A percentile compares a stretch with the other conserved stretches of the same genome.
Evolutionary conservation across 2,113 vertebrate species (phyloP).

Genomic region (Scomber colias): DNA sequence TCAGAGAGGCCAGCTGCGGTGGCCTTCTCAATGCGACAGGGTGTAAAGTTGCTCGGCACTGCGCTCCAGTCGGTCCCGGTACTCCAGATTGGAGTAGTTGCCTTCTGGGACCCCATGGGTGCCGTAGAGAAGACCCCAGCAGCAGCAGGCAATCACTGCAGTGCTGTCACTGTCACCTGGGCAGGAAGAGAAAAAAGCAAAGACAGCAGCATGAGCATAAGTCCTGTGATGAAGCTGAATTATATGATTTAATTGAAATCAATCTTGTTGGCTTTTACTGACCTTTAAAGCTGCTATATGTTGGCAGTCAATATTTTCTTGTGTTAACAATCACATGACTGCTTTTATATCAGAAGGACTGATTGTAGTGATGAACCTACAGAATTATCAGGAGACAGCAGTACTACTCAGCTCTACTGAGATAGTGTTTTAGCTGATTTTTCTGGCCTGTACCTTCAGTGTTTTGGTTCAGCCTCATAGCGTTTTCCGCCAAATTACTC

Average conservation of each 20-base stretch:
- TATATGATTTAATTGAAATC: background rate
- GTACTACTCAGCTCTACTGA: too few relatives aligned
- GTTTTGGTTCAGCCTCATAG: too few relatives aligned
- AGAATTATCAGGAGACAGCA: too few relatives aligned
- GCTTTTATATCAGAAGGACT: too few relatives aligned
- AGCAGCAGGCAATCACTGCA: constrained; percentile 86
- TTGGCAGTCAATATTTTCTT: background rate
- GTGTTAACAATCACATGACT: too few relatives aligned
- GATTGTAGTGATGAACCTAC: too few relatives aligned
- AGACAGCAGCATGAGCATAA: background rate
- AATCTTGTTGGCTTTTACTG: too few relatives aligned
- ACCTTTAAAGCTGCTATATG: background rate
- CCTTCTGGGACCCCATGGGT: constrained; percentile 78
- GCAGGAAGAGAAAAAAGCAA: background rate
- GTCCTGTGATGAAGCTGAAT: background rate
- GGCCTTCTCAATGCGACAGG: constrained; percentile 40
- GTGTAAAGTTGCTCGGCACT: constrained; percentile 69
- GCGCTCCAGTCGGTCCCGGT: constrained; percentile 78
- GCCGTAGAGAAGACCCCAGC: constrained; percentile 86
- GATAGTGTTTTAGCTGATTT: too few relatives aligned
- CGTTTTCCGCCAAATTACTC: too few relatives aligned
- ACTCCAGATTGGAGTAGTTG: constrained; percentile 86
- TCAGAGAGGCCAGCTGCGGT: background rate
- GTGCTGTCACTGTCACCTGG: constrained; percentile 89
- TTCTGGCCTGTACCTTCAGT: too few relatives aligned